A percentile compares a stretch with the other conserved stretches of the same genome.
These are phyloP conservation scores for Ceratosolen solmsi DNA, from an alignment of 1,140 invertebrate genomes.

Conservation along the genomic window DNA sequence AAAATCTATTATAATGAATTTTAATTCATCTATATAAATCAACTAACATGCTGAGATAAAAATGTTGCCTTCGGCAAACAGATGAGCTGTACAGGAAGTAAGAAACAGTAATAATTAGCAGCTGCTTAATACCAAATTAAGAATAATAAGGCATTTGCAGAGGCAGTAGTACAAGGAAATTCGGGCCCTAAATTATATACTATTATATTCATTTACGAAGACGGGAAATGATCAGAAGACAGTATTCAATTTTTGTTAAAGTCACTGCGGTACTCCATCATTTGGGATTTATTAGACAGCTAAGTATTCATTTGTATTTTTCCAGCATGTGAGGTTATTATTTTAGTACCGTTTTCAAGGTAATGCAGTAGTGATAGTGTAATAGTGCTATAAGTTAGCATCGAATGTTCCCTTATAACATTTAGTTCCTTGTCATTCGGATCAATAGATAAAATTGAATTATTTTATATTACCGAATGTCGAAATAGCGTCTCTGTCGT, in stretches of 20 bases:
- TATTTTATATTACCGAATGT: slow-evolving; percentile 39
- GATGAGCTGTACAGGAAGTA: no score
- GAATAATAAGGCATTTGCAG: not conserved
- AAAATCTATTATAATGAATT: no score
- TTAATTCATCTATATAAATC: no score
- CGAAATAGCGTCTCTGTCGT: slow-evolving; percentile 19
- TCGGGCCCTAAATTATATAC: not conserved
- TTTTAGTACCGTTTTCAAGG: not conserved
- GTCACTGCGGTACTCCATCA: not conserved
- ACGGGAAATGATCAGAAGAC: not conserved
- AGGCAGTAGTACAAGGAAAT: not conserved
- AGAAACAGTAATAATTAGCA: not conserved
- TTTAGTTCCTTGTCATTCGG: not conserved
- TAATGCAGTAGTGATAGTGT: not conserved
- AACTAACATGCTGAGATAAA: no score
- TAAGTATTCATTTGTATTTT: not conserved
- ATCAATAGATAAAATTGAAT: slow-evolving; percentile 44
- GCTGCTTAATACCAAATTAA: not conserved
- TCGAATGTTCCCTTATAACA: no score
- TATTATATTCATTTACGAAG: not conserved
- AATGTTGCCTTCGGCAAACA: no score
- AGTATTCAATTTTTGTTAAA: not conserved
- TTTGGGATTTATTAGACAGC: not conserved
- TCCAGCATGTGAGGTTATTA: not conserved
- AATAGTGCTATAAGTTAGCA: not conserved